phyloP scores from a whole-genome alignment of 2,888 invertebrate genomes.

The Sarcophaga caerulescens region DNA sequence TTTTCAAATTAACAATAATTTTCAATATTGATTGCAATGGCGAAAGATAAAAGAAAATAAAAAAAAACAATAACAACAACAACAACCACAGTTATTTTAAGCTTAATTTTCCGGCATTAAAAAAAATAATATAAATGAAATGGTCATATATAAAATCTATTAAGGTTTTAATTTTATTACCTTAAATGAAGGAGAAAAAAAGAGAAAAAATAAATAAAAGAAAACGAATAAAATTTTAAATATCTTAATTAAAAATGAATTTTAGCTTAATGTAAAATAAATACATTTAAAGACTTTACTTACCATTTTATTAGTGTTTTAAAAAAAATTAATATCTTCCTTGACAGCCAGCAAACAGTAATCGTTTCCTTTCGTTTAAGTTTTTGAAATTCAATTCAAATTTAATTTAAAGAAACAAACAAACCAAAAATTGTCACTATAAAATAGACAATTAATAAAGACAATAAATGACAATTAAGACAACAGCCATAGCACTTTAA shows the following conservation, averaged over 20 bases:
- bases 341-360: slow-evolving; percentile 3
- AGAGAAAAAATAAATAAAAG: background rate
- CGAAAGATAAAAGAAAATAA: background rate
- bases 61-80: background rate
- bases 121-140: background rate
- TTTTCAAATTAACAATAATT: background rate
- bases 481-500: slow-evolving; percentile 47
- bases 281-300: background rate
- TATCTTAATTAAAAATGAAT: too few species aligned
- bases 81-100: background rate
- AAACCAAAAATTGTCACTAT: slow-evolving; percentile 33
- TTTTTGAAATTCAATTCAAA: background rate
- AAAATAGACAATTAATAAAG: slow-evolving; percentile 56
- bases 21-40: background rate
- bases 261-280: too few species aligned
- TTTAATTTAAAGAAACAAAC: slow-evolving; percentile 25
- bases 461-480: slow-evolving; percentile 58
- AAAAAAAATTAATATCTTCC: background rate
- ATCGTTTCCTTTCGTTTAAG: slow-evolving; percentile 45
- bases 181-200: background rate
- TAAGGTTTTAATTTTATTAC: background rate
- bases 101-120: background rate
- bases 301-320: slow-evolving; percentile 49
- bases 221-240: too few species aligned
- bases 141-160: background rate